Base-by-base conservation (phyloP, 2,888 invertebrate species). In the Amblyjoppa fuscipennis region DNA sequence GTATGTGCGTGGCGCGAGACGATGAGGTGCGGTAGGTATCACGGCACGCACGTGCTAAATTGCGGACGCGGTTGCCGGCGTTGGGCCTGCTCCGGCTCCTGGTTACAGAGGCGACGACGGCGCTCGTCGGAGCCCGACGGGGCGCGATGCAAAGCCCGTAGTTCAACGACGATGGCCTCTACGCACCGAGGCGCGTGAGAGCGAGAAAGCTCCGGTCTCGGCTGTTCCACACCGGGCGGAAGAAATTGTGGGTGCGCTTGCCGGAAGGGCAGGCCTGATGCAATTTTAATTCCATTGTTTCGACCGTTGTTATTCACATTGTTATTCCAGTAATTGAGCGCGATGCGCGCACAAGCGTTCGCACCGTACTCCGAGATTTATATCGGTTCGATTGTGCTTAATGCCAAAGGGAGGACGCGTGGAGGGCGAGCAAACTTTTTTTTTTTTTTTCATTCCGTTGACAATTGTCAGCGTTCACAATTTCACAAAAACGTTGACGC, bases 31-130 rank as follows among this genome's bases (percentile, higher is more conserved):
- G 83, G 88, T 89, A 84, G 86, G 79, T 89, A 87, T 85, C 87
- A 80, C 84, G 83, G 88, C 87, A 90, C 88, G 91, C 91, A 89
- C 90, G 89, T 89, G 90, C 88, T 89, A 88, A 90, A 90, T 90
- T 90, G 89, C 86, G 88, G 87, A 89, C 88, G 89, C 90, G 88
- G 88, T 88, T 83, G 83, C 83, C 85, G 80, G 56, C 68, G 49
- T 13, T 28, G 41, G 45, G 45, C 45, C 45, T 28, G 81, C 45
- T 75, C 51, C 61, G 70, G 68, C 51, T 73, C 73, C 79, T 59
- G 80, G 61, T 81, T 61, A 41, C 69, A 70, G 69, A 83, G 81
- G 66, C 74, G 68, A 53, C 74, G 68, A 53, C 70, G 69, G 80
- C 79, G 78, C 59, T 83, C 78, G 53, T 73, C 81, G 45, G 49